Evolutionary conservation across 2,797 vertebrate species (phyloP).

Genomic region (Pogoniulus pusillus): DNA sequence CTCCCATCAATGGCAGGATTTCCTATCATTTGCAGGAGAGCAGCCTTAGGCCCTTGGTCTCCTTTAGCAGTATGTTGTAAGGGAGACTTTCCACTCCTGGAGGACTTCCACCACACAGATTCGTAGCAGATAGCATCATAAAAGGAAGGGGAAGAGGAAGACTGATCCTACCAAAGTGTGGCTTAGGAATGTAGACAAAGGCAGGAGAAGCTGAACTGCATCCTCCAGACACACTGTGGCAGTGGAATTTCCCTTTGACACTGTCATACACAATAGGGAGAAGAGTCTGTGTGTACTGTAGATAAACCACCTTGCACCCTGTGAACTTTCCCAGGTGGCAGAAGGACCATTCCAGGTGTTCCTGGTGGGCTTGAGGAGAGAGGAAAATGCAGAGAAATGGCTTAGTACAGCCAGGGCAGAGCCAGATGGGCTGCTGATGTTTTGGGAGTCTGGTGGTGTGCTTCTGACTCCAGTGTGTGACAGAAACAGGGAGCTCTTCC

Average conservation of each 20-base stretch:
- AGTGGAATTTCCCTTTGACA: neutral
- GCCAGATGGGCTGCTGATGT: neutral
- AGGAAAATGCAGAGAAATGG: neutral
- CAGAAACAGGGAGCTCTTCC: neutral
- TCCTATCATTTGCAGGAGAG: neutral
- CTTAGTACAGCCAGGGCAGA: neutral
- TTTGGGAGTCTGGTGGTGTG: neutral
- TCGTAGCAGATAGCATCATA: neutral
- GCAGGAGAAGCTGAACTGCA: neutral
- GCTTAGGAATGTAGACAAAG: neutral
- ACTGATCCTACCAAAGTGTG: neutral
- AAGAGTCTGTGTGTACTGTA: neutral
- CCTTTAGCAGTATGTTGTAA: neutral
- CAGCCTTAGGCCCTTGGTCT: neutral
- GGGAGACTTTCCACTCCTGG: neutral
- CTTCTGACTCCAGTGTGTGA: neutral
- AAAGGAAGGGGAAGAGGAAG: slow-evolving; percentile 53
- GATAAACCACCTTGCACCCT: neutral
- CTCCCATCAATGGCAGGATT: slow-evolving; percentile 52
- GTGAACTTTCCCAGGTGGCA: neutral
- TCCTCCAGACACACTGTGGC: neutral
- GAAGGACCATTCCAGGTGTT: neutral
- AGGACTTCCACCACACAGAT: neutral
- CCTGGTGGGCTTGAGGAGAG: neutral
- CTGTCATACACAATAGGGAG: neutral